Conservation (phyloP, 2,888 invertebrate species). For the Pilophorus perplexus region DNA sequence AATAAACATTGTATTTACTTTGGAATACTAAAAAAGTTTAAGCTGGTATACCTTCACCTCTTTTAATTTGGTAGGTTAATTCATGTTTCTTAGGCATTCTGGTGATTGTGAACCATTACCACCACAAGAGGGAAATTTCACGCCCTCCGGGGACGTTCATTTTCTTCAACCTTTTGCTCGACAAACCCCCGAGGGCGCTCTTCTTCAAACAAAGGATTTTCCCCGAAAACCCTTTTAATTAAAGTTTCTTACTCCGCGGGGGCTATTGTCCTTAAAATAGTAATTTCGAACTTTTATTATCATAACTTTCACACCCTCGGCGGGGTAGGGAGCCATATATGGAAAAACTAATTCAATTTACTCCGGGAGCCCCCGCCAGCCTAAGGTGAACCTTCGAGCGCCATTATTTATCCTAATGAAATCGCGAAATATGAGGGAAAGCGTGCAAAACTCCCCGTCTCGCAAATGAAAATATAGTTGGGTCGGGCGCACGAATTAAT, state of each 20-base stretch:
- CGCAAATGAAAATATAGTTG: neutral
- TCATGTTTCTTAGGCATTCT: too few species aligned
- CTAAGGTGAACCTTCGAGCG: neutral
- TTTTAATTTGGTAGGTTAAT: too few species aligned
- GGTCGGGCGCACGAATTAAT: neutral
- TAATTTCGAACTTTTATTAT: constrained; percentile 33
- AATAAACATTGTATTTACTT: too few species aligned
- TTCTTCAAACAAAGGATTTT: too few species aligned
- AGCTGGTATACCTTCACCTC: too few species aligned
- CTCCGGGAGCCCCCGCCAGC: constrained; percentile 23
- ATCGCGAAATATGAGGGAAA: constrained; percentile 21
- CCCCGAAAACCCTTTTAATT: constrained; percentile 26
- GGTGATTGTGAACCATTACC: too few species aligned
- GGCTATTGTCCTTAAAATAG: constrained; percentile 22
- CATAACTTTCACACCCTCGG: constrained; percentile 18
- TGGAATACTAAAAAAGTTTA: too few species aligned
- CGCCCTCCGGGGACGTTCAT: too few species aligned
- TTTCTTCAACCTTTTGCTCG: too few species aligned
- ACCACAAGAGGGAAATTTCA: too few species aligned
- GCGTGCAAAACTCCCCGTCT: constrained; percentile 5
- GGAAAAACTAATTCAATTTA: constrained; percentile 38
- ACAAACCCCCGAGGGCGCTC: too few species aligned
- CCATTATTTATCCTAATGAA: constrained; percentile 38
- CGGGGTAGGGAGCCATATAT: constrained; percentile 27
- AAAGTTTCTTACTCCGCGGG: constrained; percentile 19